phyloP scores from a whole-genome alignment of 1,140 invertebrate species.

The Chelonus insularis region DNA sequence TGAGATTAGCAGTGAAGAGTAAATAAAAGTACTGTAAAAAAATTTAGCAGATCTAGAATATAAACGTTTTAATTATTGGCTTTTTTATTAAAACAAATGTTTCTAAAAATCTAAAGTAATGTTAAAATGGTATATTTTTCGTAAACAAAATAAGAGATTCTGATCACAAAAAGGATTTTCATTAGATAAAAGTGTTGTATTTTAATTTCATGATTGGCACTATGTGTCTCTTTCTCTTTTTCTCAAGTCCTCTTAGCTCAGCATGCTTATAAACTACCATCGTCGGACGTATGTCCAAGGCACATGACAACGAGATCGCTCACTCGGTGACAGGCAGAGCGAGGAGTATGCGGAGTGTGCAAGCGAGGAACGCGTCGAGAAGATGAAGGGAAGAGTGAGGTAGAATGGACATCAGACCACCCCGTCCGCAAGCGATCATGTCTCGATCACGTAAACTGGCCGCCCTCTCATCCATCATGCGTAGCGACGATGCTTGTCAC shows the following conservation, averaged over 20 bases:
- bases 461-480: conserved; percentile 60
- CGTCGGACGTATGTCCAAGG: conserved; percentile 33
- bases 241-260: background rate
- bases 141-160: background rate
- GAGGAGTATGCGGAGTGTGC: background rate
- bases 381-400: conserved; percentile 15
- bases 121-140: too few relatives aligned
- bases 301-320: conserved; percentile 54
- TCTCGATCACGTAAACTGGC: conserved; percentile 59
- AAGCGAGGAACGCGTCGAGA: conserved; percentile 2
- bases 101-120: too few relatives aligned
- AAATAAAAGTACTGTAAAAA: too few relatives aligned
- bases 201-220: conserved; percentile 11
- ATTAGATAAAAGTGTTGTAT: background rate
- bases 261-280: background rate
- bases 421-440: conserved; percentile 55
- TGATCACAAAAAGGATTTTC: too few relatives aligned
- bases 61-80: too few relatives aligned
- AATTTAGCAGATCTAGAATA: too few relatives aligned
- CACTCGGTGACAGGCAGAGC: conserved; percentile 48
- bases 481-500: conserved; percentile 43
- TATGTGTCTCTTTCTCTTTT: background rate
- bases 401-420: conserved; percentile 45
- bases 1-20: too few relatives aligned
- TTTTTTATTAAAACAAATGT: too few relatives aligned